Base-by-base conservation (phyloP, 2,888 invertebrate genomes). In the Sminthurinus aureus region DNA sequence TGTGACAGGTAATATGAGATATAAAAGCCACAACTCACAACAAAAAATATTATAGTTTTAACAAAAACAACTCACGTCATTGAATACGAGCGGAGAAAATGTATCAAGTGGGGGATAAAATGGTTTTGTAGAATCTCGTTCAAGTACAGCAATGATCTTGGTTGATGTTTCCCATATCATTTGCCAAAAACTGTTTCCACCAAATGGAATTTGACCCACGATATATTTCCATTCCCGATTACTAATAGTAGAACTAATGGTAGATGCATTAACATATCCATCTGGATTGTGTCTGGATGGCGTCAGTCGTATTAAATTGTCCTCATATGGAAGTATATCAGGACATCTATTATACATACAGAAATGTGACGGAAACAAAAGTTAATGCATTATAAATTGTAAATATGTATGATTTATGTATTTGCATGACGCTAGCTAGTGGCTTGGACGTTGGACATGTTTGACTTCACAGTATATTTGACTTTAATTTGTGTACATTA, bases 211-310 rank as follows among this genome's bases (percentile, higher is more conserved):
- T 90, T 94, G 94, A n/a, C 93, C 93, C 12, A 95, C 94, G 86
- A 97, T 95, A 91, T 97, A 97, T 91, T 96, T 96, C 86, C 96
- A 93, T 89, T 96, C 95, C 86, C 94, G 93, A 87, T 93, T 94
- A 89, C 96, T 96, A 13, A 96, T 95, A 2, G 38, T 38, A 38
- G 38, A 38, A 38, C 38, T 38, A 38, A 38, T 38, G 6, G 38
- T 38, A 38, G 96, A 97, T 0, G 97, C 97, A 91, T 98, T 98
- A 87, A 98, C 95, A 89, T 98, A 98, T 18, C 98, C 98, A 89
- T 93, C 93, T 81, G 94, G 94, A 91, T 98, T 98, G 88, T 93
- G 93, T 89, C 94, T 94, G 13, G 94, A 93, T 9, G 97, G 95
- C n/a, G 94, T 94, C 26, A 98, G 91, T 85, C 95, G 92, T 64